phyloP scores from a whole-genome alignment of 2,797 vertebrate genomes.

The Amazona ochrocephala region DNA sequence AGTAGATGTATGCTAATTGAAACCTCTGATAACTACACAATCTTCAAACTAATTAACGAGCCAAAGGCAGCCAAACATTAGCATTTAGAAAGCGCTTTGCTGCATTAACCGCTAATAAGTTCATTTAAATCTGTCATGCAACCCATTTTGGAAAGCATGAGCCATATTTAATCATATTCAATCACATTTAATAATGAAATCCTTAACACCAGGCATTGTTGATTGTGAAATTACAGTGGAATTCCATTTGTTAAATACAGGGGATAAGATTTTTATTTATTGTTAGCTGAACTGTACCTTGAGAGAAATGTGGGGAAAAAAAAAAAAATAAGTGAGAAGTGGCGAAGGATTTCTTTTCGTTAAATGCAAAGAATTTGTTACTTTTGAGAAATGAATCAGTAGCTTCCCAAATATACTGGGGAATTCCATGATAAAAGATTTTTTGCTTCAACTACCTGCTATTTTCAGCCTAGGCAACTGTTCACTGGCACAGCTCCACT shows the following conservation, averaged over 20 bases:
- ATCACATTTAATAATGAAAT: constrained; percentile 80
- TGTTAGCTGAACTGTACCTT: constrained; percentile 41
- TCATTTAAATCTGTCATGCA: constrained; percentile 79
- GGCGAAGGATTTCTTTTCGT: not conserved
- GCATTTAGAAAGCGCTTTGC: constrained; percentile 80
- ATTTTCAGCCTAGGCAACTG: not conserved
- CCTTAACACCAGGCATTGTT: constrained; percentile 73
- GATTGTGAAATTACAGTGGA: constrained; percentile 77
- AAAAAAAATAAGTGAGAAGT: not conserved
- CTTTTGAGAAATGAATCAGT: not conserved
- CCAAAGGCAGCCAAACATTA: constrained; percentile 83
- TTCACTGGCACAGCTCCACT: not conserved
- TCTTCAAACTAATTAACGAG: constrained; percentile 84
- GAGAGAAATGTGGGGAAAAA: not conserved
- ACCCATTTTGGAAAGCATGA: constrained; percentile 72
- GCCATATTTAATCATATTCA: constrained; percentile 81
- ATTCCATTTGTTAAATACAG: constrained; percentile 75
- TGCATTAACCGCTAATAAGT: constrained; percentile 82
- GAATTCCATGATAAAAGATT: not conserved
- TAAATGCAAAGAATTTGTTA: not conserved
- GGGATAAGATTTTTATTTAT: not conserved
- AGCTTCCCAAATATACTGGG: not conserved
- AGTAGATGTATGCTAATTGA: constrained; percentile 75
- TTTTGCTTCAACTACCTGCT: not conserved
- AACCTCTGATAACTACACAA: constrained; percentile 80